Conservation (phyloP, 1,140 invertebrate genomes). For the Protaetia brevitarsis region DNA sequence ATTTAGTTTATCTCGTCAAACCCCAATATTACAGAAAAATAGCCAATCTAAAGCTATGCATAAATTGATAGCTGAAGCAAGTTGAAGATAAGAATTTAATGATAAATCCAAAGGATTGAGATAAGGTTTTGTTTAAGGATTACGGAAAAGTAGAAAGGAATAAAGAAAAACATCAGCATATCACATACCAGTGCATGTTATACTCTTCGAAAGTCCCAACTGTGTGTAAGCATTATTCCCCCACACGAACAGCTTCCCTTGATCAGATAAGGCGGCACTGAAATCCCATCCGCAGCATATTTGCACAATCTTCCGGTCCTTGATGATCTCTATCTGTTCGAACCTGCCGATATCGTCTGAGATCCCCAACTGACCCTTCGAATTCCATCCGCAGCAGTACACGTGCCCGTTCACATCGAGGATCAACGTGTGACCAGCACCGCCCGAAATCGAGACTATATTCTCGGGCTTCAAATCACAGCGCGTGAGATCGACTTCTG, state of each 20-base stretch:
- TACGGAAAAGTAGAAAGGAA: too few relatives aligned
- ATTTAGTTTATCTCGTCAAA: too few relatives aligned
- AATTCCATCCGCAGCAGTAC: slow-evolving; percentile 85
- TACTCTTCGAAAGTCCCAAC: slow-evolving; percentile 59
- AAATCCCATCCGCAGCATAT: slow-evolving; percentile 72
- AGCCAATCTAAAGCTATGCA: too few relatives aligned
- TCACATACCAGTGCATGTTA: slow-evolving; percentile 50
- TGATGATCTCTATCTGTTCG: slow-evolving; percentile 54
- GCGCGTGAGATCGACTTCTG: slow-evolving; percentile 50
- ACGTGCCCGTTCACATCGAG: slow-evolving; percentile 65
- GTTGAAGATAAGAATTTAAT: too few relatives aligned
- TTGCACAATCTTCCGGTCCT: slow-evolving; percentile 56
- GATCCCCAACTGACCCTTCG: slow-evolving; percentile 72
- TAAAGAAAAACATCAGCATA: too few relatives aligned
- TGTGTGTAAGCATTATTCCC: slow-evolving; percentile 74
- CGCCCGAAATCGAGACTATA: slow-evolving; percentile 65
- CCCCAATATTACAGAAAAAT: too few relatives aligned
- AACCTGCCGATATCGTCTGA: slow-evolving; percentile 54
- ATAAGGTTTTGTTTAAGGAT: too few relatives aligned
- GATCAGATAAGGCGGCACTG: slow-evolving; percentile 62
- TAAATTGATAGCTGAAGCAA: too few relatives aligned
- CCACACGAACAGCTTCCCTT: slow-evolving; percentile 67
- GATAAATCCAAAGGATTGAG: too few relatives aligned
- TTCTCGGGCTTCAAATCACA: slow-evolving; percentile 48
- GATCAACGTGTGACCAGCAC: slow-evolving; percentile 72